Evolutionary conservation across 2,888 invertebrate species (phyloP).

Genomic region (Gymnosoma rotundatum): DNA sequence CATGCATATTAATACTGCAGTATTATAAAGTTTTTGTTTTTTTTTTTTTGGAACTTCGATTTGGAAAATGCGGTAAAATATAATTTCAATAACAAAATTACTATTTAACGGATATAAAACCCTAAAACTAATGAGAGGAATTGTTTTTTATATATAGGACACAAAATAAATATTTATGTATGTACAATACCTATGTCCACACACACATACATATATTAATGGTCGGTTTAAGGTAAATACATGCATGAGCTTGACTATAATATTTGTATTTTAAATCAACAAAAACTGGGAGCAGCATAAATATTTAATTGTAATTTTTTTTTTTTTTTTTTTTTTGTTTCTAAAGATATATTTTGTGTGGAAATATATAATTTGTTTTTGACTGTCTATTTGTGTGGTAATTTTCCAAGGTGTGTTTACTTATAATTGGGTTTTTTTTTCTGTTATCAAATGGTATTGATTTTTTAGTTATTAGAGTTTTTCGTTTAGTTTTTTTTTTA

Average conservation of each 20-base stretch:
- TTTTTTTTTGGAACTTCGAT: neutral
- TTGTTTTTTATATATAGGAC: constrained; percentile 42
- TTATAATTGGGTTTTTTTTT: constrained; percentile 16
- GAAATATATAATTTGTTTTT: constrained; percentile 47
- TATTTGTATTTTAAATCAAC: neutral
- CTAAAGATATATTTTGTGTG: constrained; percentile 29
- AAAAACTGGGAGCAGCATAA: constrained; percentile 55
- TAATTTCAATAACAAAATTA: constrained; percentile 67
- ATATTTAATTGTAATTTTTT: constrained; percentile 44
- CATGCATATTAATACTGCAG: constrained; percentile 59
- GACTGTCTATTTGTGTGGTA: constrained; percentile 16
- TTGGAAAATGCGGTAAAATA: constrained; percentile 69
- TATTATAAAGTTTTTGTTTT: constrained; percentile 42
- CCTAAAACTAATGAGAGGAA: constrained; percentile 64
- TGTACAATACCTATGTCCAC: neutral
- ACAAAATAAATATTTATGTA: neutral
- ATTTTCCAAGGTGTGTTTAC: constrained; percentile 46
- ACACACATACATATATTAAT: neutral
- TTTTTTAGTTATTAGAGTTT: constrained; percentile 10
- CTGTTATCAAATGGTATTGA: neutral
- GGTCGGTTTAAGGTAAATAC: neutral
- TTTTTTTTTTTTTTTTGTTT: constrained; percentile 31
- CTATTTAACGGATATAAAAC: constrained; percentile 55
- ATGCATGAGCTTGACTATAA: neutral
- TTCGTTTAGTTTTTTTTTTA: neutral